These are phyloP conservation scores for Vespertilio murinus DNA, from an alignment of 2,797 vertebrate species.

Conservation along the genomic window DNA sequence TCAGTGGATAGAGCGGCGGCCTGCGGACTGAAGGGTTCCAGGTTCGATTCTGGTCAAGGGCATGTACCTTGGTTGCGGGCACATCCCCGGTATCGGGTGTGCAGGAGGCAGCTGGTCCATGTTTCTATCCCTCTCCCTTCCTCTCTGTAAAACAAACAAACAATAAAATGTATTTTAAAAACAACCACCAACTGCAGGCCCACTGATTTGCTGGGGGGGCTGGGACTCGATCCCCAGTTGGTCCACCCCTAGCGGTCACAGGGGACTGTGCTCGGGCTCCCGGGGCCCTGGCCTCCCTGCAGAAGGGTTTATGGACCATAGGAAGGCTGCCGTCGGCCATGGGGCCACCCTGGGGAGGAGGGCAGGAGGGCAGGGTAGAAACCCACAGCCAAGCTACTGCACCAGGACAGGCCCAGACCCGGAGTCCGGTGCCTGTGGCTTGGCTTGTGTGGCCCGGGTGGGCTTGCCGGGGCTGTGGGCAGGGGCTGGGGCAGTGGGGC, in stretches of 20 bases:
- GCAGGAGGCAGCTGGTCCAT: no score
- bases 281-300: not conserved
- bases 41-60: no score
- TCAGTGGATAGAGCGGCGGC: no score
- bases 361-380: not conserved
- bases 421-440: not conserved
- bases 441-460: not conserved
- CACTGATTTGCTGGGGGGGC: no score
- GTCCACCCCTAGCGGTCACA: not conserved
- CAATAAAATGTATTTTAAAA: no score
- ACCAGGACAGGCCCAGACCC: fast-evolving
- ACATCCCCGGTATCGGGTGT: no score
- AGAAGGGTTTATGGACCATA: not conserved
- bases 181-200: not conserved
- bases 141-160: no score
- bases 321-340: not conserved
- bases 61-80: no score
- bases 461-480: not conserved
- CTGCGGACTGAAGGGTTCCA: no score
- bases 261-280: not conserved
- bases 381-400: not conserved
- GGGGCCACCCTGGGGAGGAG: not conserved
- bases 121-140: no score
- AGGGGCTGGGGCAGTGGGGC: not conserved
- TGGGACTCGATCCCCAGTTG: not conserved